A percentile compares a stretch with the other conserved stretches of the same genome.
Evolutionary conservation across 1,140 invertebrate species (phyloP).

Genomic region (Drosophila tani): DNA sequence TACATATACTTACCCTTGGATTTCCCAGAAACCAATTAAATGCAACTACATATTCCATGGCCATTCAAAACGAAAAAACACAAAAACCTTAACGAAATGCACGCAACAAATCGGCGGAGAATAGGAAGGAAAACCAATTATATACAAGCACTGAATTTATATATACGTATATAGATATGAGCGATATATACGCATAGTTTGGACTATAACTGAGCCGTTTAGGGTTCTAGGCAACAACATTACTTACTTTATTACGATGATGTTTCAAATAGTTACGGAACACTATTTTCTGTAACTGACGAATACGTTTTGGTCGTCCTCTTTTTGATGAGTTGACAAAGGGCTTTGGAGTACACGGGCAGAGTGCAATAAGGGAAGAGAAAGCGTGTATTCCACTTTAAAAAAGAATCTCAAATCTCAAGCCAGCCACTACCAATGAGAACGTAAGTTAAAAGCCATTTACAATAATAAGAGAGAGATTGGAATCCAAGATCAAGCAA

Average conservation of each 20-base stretch:
- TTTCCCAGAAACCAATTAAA: slow-evolving; percentile 28
- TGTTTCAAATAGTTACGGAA: slow-evolving; percentile 30
- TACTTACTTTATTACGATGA: slow-evolving; percentile 66
- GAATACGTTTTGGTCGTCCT: slow-evolving; percentile 17
- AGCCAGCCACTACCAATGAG: slow-evolving; percentile 2
- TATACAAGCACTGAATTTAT: slow-evolving; percentile 80
- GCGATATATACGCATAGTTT: slow-evolving; percentile 58
- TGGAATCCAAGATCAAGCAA: slow-evolving; percentile 21
- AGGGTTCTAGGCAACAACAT: slow-evolving; percentile 67
- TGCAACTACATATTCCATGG: slow-evolving; percentile 50
- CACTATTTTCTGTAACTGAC: slow-evolving; percentile 28
- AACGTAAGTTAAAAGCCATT: slow-evolving; percentile 13
- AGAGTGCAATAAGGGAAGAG: slow-evolving; percentile 18
- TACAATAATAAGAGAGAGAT: slow-evolving; percentile 15
- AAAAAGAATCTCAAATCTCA: neutral
- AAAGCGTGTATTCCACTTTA: no score
- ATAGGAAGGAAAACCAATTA: slow-evolving; percentile 44
- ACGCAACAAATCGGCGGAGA: slow-evolving; percentile 55
- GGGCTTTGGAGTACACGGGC: slow-evolving; percentile 4
- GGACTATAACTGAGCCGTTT: slow-evolving; percentile 65
- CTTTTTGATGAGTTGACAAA: slow-evolving; percentile 12
- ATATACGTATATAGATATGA: slow-evolving; percentile 60
- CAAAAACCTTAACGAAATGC: slow-evolving; percentile 7
- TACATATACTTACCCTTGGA: slow-evolving; percentile 11
- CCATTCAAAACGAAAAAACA: slow-evolving; percentile 42